These are phyloP conservation scores for Conopomorpha cramerella DNA, from an alignment of 1,140 invertebrate species.

Conservation along the genomic window DNA sequence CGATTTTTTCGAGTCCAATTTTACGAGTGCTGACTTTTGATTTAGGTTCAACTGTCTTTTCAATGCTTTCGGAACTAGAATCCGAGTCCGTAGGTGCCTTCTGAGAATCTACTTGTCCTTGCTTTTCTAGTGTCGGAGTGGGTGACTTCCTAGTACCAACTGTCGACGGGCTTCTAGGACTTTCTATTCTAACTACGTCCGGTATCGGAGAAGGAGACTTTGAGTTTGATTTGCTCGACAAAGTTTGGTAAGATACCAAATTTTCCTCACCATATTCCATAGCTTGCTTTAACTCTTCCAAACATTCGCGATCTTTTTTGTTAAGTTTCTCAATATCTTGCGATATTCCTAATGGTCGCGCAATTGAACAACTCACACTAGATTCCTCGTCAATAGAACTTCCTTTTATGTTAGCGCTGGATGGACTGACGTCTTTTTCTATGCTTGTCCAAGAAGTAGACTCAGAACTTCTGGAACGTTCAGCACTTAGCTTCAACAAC, in stretches of 20 bases:
- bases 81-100: conserved; percentile 57
- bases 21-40: conserved; percentile 35
- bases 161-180: conserved; percentile 45
- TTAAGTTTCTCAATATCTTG: conserved; percentile 69
- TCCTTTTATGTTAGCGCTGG: conserved; percentile 63
- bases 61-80: conserved; percentile 55
- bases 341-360: conserved; percentile 74
- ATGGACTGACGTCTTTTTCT: conserved; percentile 63
- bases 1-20: conserved; percentile 44
- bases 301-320: conserved; percentile 53
- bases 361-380: conserved; percentile 78
- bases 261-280: conserved; percentile 55
- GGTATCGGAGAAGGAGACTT: conserved; percentile 48
- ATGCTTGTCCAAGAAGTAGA: conserved; percentile 66
- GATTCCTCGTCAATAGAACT: conserved; percentile 75
- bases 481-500: conserved; percentile 65
- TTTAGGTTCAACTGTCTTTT: conserved; percentile 52
- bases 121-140: conserved; percentile 65
- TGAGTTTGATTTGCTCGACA: conserved; percentile 51
- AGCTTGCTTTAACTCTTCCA: conserved; percentile 53
- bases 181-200: conserved; percentile 41
- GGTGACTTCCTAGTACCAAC: conserved; percentile 56
- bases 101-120: conserved; percentile 63
- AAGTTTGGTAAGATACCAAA: conserved; percentile 35
- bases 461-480: conserved; percentile 69